These are phyloP conservation scores for Watsonalla binaria DNA, from an alignment of 2,888 invertebrate species.

Conservation along the genomic window DNA sequence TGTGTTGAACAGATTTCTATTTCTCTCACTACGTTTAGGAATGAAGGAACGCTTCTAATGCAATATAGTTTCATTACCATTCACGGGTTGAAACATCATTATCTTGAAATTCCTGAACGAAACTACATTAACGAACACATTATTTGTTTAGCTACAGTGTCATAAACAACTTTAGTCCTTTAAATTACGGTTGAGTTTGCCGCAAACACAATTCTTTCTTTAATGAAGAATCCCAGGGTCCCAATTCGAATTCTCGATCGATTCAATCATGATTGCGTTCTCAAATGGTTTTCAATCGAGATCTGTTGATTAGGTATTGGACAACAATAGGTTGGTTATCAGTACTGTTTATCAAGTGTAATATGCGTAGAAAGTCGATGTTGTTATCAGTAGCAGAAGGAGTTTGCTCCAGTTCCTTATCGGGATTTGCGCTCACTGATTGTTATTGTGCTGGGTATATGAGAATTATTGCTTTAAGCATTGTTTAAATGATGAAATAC, in stretches of 20 bases:
- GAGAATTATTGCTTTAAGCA: constrained; percentile 41
- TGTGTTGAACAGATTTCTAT: constrained; percentile 57
- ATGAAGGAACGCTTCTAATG: constrained; percentile 13
- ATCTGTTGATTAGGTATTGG: constrained; percentile 67
- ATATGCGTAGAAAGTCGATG: constrained; percentile 71
- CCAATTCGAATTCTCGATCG: constrained; percentile 19
- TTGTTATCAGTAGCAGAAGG: constrained; percentile 51
- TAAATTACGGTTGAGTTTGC: constrained; percentile 6
- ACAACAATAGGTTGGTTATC: constrained; percentile 68
- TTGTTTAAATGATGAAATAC: neutral
- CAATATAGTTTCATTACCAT: neutral
- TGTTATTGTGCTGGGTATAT: constrained; percentile 68
- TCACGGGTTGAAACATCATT: neutral
- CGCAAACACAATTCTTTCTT: neutral
- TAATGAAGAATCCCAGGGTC: constrained; percentile 11
- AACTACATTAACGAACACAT: too few relatives aligned
- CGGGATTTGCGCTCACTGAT: constrained; percentile 55
- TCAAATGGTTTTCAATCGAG: constrained; percentile 62
- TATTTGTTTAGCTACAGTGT: too few relatives aligned
- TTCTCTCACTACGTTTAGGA: constrained; percentile 39
- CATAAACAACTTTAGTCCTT: neutral
- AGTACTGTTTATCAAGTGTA: constrained; percentile 64
- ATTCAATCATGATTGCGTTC: constrained; percentile 21
- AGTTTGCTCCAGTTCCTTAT: constrained; percentile 68
- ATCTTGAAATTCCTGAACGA: too few relatives aligned